A percentile compares a stretch with the other conserved stretches of the same genome.
These are phyloP conservation scores for Mystacides longicornis DNA, from an alignment of 2,888 invertebrate species.

Conservation along the genomic window DNA sequence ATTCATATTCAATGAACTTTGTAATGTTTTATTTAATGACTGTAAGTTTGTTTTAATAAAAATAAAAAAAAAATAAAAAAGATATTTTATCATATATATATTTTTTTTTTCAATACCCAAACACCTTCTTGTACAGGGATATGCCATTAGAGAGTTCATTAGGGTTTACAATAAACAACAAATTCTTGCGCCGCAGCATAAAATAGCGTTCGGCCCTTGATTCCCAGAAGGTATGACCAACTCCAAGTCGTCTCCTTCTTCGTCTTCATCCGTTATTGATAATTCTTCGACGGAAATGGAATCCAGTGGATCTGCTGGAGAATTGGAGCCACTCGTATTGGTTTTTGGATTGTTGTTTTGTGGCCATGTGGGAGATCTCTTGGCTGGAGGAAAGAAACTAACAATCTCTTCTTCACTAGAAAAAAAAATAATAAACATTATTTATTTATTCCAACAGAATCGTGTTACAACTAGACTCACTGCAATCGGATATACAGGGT, in stretches of 20 bases:
- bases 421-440: constrained; percentile 16
- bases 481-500: no score
- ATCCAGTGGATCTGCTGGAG: constrained; percentile 13
- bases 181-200: constrained; percentile 8
- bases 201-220: not conserved
- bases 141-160: no score
- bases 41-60: no score
- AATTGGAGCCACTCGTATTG: constrained; percentile 31
- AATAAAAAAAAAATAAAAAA: no score
- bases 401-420: constrained; percentile 45
- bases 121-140: no score
- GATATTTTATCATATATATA: no score
- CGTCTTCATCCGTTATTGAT: constrained; percentile 23
- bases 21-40: no score
- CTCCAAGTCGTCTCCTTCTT: constrained; percentile 25
- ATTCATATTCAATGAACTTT: no score
- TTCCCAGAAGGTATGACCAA: constrained; percentile 15
- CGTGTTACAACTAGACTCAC: no score
- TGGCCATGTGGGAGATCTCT: constrained; percentile 5
- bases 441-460: no score
- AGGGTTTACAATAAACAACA: constrained; percentile 10
- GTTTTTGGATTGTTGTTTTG: constrained; percentile 23
- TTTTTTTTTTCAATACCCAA: no score
- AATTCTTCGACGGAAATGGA: constrained; percentile 24
- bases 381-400: constrained; percentile 42